Conservation (phyloP, 2,888 invertebrate genomes). For the Hyposoter dolosus region DNA sequence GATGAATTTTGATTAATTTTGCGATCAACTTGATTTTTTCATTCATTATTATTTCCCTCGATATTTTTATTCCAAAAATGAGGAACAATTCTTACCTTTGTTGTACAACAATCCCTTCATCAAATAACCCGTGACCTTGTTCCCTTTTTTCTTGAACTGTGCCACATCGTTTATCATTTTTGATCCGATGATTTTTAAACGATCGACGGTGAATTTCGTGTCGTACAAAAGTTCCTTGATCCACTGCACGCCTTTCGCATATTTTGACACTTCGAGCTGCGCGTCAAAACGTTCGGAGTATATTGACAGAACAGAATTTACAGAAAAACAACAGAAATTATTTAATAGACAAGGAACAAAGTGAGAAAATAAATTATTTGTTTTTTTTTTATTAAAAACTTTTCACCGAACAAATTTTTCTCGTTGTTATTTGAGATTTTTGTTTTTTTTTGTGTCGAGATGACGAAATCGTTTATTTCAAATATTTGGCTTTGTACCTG, state of each 20-base stretch:
- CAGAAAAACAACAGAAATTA: background rate
- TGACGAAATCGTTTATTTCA: background rate
- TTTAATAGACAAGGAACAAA: background rate
- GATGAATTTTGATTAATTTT: too few relatives aligned
- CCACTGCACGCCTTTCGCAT: conserved; percentile 91
- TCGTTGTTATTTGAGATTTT: too few relatives aligned
- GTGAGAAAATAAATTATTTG: background rate
- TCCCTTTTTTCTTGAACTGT: conserved; percentile 90
- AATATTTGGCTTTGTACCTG: conserved; percentile 86
- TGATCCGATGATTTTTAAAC: conserved; percentile 91
- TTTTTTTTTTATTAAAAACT: background rate
- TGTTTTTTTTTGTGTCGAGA: background rate
- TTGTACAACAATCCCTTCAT: conserved; percentile 87
- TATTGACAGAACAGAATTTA: background rate
- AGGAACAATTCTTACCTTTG: conserved; percentile 84
- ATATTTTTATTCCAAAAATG: conserved; percentile 1
- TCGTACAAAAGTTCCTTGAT: conserved; percentile 91
- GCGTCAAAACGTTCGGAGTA: conserved; percentile 41
- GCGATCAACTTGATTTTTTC: conserved; percentile 13
- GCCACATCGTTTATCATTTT: conserved; percentile 94
- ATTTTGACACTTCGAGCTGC: conserved; percentile 92
- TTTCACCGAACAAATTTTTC: background rate
- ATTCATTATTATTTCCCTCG: background rate
- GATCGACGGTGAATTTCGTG: conserved; percentile 90
- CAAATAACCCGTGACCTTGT: conserved; percentile 88